Evolutionary conservation across 2,797 vertebrate species (phyloP), one percentile per base, ranked within the genome.

Genomic region (Poeciliopsis infans): DNA sequence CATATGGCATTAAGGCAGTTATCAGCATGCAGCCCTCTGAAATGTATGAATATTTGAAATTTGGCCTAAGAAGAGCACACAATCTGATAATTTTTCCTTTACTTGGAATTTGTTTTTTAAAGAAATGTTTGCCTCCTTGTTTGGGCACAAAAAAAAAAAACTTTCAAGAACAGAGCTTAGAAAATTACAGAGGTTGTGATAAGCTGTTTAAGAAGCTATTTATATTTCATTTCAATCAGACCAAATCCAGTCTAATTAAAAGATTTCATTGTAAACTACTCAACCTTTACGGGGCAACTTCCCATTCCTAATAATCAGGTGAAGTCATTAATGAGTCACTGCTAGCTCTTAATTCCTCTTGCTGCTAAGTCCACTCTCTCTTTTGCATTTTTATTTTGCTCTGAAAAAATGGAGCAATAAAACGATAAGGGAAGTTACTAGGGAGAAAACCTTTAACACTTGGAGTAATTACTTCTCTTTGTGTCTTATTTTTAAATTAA

Each of bases 191-290:
- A 81, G 83, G 85, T 84, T 86, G 84, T 68, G 93, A 95, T 95
- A 95, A 95, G 92, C 93, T 83, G 86, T 89, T 89, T 93, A 92
- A 95, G 92, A 91, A 93, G 91, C 83, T 90, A 94, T 95, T 93
- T 95, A 94, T 94, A 94, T 93, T 92, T 95, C 76, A 94, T 93
- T 95, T 95, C 91, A 94, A 95, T 95, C 93, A 92, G 83, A 91
- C 90, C 94, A 95, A 96, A 96, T 95, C 94, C 95, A 85, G 87
- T 93, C 92, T 95, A 96, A 96, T 96, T 96, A 96, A 96, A 96
- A 94, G 90, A 92, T 81, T 84, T 95, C 92, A 95, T 94, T 94
- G 94, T 95, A 94, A 96, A 95, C 93, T 95, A 91, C 89, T 96
- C 94, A 96, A 94, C 93, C 95, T 95, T 96, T 88, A 92, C 94